Conservation (phyloP, 1,140 invertebrate species). For the Arion vulgaris region DNA sequence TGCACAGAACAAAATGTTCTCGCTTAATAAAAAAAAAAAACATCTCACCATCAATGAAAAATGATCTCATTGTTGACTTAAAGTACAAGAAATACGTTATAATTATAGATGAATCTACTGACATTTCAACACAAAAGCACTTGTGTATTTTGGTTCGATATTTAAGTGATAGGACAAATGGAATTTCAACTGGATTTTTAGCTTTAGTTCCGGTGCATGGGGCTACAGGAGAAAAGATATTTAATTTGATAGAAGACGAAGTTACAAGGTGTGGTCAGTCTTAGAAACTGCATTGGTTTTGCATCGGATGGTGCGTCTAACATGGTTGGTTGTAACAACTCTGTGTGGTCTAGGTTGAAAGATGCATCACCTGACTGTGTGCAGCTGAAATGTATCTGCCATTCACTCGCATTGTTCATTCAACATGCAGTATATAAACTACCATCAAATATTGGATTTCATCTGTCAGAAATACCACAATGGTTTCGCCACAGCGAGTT, state of each 20-base stretch:
- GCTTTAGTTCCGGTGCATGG: too few species aligned
- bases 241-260: not conserved
- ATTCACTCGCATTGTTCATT: conserved; percentile 6
- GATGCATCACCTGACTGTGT: not conserved
- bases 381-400: conserved; percentile 3
- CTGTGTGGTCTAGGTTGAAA: not conserved
- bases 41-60: too few species aligned
- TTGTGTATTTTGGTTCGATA: not conserved
- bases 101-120: not conserved
- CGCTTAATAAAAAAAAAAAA: too few species aligned
- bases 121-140: not conserved
- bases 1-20: too few species aligned
- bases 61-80: not conserved
- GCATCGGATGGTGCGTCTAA: not conserved
- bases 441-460: conserved; percentile 8
- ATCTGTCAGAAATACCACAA: conserved; percentile 30
- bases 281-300: too few species aligned
- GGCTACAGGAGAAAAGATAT: too few species aligned
- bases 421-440: not conserved
- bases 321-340: not conserved
- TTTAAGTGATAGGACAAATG: not conserved
- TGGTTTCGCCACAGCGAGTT: conserved; percentile 15
- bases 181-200: not conserved
- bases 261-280: not conserved
- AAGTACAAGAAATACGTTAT: not conserved